These are phyloP conservation scores for Busseola fusca DNA, from an alignment of 2,888 invertebrate species.

Conservation along the genomic window DNA sequence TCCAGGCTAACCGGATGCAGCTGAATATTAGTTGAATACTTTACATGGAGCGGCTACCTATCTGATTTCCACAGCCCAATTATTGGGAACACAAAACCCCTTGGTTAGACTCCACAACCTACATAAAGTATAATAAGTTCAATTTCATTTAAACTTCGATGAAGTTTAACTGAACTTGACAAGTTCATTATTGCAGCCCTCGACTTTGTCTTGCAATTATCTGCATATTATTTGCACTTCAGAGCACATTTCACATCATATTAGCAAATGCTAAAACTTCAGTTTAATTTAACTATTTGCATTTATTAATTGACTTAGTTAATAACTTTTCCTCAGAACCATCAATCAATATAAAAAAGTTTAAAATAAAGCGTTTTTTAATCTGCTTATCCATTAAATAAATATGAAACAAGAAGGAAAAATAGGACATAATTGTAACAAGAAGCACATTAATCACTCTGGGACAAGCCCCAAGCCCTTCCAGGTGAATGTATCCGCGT, in stretches of 20 bases:
- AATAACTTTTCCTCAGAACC: neutral
- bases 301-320: constrained; percentile 20
- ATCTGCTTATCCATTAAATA: constrained; percentile 3
- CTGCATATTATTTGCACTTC: constrained; percentile 30
- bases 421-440: constrained; percentile 43
- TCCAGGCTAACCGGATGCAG: neutral
- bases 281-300: neutral
- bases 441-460: constrained; percentile 64
- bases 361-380: neutral
- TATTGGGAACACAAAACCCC: neutral
- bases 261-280: constrained; percentile 10
- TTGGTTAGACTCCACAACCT: neutral
- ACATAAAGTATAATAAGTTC: constrained; percentile 1
- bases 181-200: constrained; percentile 25
- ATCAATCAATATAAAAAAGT: constrained; percentile 11
- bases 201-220: constrained; percentile 30
- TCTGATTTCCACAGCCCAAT: neutral
- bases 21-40: too few relatives aligned
- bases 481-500: constrained; percentile 74
- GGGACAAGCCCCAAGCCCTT: constrained; percentile 59
- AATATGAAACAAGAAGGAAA: constrained; percentile 15
- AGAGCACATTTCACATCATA: constrained; percentile 20
- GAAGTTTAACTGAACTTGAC: constrained; percentile 26
- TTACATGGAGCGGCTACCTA: too few relatives aligned
- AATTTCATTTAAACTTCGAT: constrained; percentile 16